Conservation (phyloP, 1,140 invertebrate genomes). For the Calephelis virginiensis region DNA sequence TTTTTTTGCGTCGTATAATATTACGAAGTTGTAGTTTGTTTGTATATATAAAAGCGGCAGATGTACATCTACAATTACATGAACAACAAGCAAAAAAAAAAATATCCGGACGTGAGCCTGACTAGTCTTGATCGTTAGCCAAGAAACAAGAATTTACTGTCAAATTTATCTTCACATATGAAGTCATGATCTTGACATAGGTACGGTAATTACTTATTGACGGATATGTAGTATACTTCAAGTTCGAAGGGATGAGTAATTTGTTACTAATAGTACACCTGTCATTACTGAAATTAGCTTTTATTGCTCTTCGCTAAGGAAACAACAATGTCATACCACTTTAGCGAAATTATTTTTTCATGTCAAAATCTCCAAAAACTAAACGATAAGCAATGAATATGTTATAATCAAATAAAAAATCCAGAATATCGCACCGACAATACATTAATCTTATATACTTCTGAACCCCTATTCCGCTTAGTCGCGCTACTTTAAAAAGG, state of each 20-base stretch:
- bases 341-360: not conserved
- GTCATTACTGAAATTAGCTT: too few species aligned
- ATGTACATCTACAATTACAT: not conserved
- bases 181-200: constrained; percentile 46
- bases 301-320: too few species aligned
- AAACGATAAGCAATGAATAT: too few species aligned
- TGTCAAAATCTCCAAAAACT: too few species aligned
- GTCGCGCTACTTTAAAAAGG: too few species aligned
- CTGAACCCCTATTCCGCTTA: too few species aligned
- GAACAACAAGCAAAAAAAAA: not conserved
- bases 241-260: constrained; percentile 16
- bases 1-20: too few species aligned
- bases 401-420: too few species aligned
- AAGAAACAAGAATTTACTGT: constrained; percentile 34
- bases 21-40: too few species aligned
- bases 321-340: not conserved
- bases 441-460: too few species aligned
- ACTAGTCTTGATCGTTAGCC: constrained; percentile 52
- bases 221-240: not conserved
- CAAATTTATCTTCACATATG: constrained; percentile 28
- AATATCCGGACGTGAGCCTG: constrained; percentile 22
- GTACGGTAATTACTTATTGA: constrained; percentile 25
- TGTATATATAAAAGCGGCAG: not conserved
- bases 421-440: too few species aligned
- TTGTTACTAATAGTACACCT: constrained; percentile 2